A percentile compares a stretch with the other conserved stretches of the same genome.
phyloP scores from a whole-genome alignment of 2,888 invertebrate species.

The Oegoconia quadripuncta region DNA sequence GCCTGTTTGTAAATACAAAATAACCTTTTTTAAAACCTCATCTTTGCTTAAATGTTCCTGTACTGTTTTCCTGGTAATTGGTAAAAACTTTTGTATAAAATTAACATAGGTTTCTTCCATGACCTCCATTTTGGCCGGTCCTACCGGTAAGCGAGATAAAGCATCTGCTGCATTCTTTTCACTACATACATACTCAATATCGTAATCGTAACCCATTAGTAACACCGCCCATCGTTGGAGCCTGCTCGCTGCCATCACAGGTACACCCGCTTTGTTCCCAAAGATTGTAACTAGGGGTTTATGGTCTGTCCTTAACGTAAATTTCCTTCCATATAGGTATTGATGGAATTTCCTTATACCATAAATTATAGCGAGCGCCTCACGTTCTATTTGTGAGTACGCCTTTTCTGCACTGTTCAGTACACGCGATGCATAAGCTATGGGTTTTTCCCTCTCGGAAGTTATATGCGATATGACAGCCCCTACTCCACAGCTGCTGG shows the following conservation, averaged over 20 bases:
- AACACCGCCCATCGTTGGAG: conserved; percentile 12
- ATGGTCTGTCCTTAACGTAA: conserved; percentile 15
- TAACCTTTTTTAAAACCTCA: not conserved
- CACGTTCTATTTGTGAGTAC: conserved; percentile 12
- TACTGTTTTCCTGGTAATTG: not conserved
- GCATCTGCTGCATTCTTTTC: conserved; percentile 6
- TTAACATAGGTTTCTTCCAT: conserved; percentile 6
- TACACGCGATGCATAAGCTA: conserved; percentile 12
- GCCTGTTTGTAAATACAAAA: not conserved
- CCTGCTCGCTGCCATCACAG: conserved; percentile 17
- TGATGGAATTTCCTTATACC: conserved; percentile 16
- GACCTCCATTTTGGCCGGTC: not conserved
- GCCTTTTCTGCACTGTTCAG: conserved; percentile 6
- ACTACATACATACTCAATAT: conserved; percentile 1
- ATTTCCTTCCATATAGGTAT: conserved; percentile 13
- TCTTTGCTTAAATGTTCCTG: not conserved
- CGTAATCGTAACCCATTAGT: conserved; percentile 8
- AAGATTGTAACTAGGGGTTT: conserved; percentile 19
- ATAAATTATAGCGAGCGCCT: conserved; percentile 16
- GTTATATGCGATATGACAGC: conserved; percentile 14
- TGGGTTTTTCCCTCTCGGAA: too few species aligned
- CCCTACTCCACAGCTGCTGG: conserved; percentile 14
- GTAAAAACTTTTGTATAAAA: conserved; percentile 11
- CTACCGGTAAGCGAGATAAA: conserved; percentile 7
- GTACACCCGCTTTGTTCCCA: conserved; percentile 16